These are phyloP conservation scores for Phalacrocorax aristotelis DNA, from an alignment of 2,113 vertebrate species.

Conservation along the genomic window DNA sequence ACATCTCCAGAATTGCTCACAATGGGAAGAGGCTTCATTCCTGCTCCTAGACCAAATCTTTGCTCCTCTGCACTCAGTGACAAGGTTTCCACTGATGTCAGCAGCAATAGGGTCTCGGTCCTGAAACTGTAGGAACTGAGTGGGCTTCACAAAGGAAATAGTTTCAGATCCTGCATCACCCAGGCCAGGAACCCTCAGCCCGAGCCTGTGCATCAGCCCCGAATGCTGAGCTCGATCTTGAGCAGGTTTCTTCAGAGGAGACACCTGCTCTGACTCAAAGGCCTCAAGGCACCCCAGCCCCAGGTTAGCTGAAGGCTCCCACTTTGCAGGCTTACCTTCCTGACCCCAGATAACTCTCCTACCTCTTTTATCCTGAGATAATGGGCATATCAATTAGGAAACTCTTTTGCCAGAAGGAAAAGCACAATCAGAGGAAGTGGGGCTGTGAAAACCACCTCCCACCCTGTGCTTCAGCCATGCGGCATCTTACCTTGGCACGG, in stretches of 20 bases:
- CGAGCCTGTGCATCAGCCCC: neutral
- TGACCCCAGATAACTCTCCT: neutral
- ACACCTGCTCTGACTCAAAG: neutral
- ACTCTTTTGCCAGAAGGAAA: neutral
- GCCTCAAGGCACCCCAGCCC: neutral
- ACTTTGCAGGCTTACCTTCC: neutral
- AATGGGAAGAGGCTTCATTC: neutral
- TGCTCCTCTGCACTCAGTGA: fast-evolving
- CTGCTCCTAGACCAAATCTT: neutral
- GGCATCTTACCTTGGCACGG: neutral
- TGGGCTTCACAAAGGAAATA: neutral
- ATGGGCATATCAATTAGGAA: neutral
- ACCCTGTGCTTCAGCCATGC: neutral
- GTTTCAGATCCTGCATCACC: neutral
- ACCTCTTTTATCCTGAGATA: neutral
- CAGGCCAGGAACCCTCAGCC: neutral
- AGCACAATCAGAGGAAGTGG: neutral
- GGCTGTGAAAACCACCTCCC: neutral
- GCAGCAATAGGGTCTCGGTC: neutral
- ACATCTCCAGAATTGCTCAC: neutral
- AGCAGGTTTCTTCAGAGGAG: neutral
- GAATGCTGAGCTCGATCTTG: fast-evolving
- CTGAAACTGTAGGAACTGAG: neutral
- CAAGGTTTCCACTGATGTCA: neutral
- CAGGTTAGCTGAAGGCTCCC: neutral